Base-by-base conservation (phyloP, 2,113 vertebrate species). In the Patagioenas fasciata region DNA sequence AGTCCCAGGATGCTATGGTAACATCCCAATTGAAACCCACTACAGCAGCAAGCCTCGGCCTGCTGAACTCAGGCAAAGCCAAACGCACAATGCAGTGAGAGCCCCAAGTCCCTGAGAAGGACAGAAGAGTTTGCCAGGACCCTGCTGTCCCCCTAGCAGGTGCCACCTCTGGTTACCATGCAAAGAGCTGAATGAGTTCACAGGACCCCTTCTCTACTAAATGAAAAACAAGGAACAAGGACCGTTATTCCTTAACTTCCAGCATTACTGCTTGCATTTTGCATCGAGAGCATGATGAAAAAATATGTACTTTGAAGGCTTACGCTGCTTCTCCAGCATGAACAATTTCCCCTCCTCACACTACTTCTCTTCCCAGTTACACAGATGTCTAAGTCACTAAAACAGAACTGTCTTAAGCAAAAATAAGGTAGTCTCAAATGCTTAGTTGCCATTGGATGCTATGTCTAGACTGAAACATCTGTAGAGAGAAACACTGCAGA, bases 1-100 rank as follows among this genome's bases (percentile, higher is more conserved):
- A 93, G 87, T 88, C 89, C 69, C 93, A 74, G 95, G 81, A 97
- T 94, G 89, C 95, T 96, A 95, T 88, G 91, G 96, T 94, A 95
- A 97, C 93, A 91, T 91, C 80, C 78, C 78, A 97, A 67, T 61
- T 92, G 82, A 96, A 96, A 96, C 20, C 57, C 91, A 93, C 70
- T 79, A 44, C 14, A 75, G 82, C n/a, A 51, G 89, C 64, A 85
- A 83, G 75, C 80, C 93, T 91, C 88, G 92, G 89, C 74, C 54
- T 95, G 72, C 77, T 96, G 79, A 94, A 96, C 88, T 88, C 24
- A 0, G 53, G 89, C 83, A 92, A 80, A 96, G 82, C 73, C 74
- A 91, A 91, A 74, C 3, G 14, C 58, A 65, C 75, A 92, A 80
- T 58, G 70, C 51, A 85, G 80, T 61, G 32, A 64, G 67, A 94